Base-by-base conservation (phyloP, 2,888 invertebrate genomes). In the Ophonus ardosiacus region DNA sequence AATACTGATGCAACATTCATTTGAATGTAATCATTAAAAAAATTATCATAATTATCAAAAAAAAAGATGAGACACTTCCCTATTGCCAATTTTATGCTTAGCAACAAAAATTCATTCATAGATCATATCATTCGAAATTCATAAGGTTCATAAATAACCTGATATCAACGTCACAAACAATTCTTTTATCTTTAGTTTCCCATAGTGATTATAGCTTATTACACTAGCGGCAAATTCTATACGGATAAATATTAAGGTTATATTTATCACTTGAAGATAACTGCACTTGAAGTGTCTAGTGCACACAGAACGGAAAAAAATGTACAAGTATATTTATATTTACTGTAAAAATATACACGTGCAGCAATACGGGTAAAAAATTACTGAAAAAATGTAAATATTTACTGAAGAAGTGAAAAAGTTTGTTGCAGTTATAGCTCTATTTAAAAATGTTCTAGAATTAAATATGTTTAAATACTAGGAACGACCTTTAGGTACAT, bases 171-270 rank as follows among this genome's bases (percentile, higher is more conserved):
- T 31, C 31, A 43, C 71, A 65, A 13, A 0, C 71, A 10, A 7
- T 40, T 8, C 17, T 74, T 74, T 74, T 74, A 74, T 74, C 71
- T 74, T 18, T 18, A 10, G 43, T 74, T 74, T 74, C 51, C 71
- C 51, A 74, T 74, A 15, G 71, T 74, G 71, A 74, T 74, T 74
- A 74, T 17, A 18, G 21, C 18, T 43, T 74, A 71, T 68, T 68
- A 71, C 7, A 43, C 17, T 40, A 68, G 68, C 71, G 18, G 43
- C 40, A 43, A 40, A 40, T 10, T 74, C 43, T 3, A 74, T 8
- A 40, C 18, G 71, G 17, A 74, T 74, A 51, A 74, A 74, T 74
- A 74, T 74, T 74, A 74, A 74, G 17, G 18, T 74, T 74, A 43
- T 8, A 40, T 43, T 74, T 74, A 74, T 74, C 71, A 43, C 17